phyloP scores from a whole-genome alignment of 1,140 invertebrate genomes.

The Drosophila suzukii region DNA sequence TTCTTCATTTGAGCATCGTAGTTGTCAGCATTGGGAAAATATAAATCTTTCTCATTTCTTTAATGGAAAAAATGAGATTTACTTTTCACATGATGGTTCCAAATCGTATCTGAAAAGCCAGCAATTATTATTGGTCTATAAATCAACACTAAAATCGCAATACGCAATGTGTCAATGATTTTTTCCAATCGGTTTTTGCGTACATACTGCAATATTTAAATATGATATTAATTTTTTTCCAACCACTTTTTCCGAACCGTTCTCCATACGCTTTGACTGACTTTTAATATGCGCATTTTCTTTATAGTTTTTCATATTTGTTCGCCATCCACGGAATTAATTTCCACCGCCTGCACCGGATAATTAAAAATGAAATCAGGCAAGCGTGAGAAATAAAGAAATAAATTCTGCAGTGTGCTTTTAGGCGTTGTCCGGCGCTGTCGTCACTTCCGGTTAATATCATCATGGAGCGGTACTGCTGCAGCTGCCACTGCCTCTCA shows the following conservation, averaged over 20 bases:
- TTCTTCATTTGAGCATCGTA: too few relatives aligned
- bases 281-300: slow-evolving; percentile 35
- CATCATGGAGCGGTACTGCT: background rate
- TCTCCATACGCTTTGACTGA: slow-evolving; percentile 15
- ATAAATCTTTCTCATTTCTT: too few relatives aligned
- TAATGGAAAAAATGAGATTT: too few relatives aligned
- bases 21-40: too few relatives aligned
- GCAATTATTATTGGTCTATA: background rate
- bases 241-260: background rate
- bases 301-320: slow-evolving; percentile 16
- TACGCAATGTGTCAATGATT: background rate
- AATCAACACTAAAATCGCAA: slow-evolving; percentile 1
- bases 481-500: background rate
- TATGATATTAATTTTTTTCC: background rate
- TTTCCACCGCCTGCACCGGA: slow-evolving; percentile 37
- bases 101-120: background rate
- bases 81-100: too few relatives aligned
- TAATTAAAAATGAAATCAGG: slow-evolving; percentile 63
- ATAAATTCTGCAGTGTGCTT: slow-evolving; percentile 25
- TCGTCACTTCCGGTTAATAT: background rate
- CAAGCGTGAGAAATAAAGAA: slow-evolving; percentile 33
- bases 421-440: slow-evolving; percentile 28
- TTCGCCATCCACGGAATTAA: slow-evolving; percentile 15
- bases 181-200: background rate
- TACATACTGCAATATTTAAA: slow-evolving; percentile 10